Evolutionary conservation across 2,888 invertebrate genomes (phyloP).

Genomic region (Spicauda simplicius): DNA sequence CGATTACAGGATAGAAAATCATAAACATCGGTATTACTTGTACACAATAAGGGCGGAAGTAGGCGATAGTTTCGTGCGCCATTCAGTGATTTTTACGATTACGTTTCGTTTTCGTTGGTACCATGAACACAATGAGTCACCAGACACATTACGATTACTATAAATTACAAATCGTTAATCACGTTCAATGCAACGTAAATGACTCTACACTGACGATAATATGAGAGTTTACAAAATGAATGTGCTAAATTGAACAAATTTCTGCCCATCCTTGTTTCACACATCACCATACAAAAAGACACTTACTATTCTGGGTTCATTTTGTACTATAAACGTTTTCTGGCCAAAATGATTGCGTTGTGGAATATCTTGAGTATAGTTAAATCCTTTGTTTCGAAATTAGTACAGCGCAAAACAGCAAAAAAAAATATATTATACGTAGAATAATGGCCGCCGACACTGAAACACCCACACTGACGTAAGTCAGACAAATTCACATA

Average conservation of each 20-base stretch:
- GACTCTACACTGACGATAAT: constrained; percentile 22
- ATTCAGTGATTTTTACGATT: constrained; percentile 71
- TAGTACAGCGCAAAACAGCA: constrained; percentile 67
- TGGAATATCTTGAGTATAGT: constrained; percentile 63
- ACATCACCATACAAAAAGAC: constrained; percentile 65
- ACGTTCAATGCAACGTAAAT: neutral
- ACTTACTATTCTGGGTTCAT: constrained; percentile 95
- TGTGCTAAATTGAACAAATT: constrained; percentile 67
- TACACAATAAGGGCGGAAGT: constrained; percentile 53
- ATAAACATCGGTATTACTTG: constrained; percentile 34
- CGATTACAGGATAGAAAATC: constrained; percentile 17
- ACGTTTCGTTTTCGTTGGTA: constrained; percentile 62
- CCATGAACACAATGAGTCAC: constrained; percentile 78
- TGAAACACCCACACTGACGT: constrained; percentile 83
- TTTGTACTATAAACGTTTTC: constrained; percentile 75
- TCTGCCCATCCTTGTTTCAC: constrained; percentile 70
- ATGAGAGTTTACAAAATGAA: constrained; percentile 63
- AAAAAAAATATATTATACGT: constrained; percentile 77
- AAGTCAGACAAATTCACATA: constrained; percentile 68
- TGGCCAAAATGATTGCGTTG: constrained; percentile 63
- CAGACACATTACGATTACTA: constrained; percentile 39
- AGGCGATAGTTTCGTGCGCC: constrained; percentile 60
- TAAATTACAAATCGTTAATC: constrained; percentile 6
- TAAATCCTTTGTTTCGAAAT: constrained; percentile 72
- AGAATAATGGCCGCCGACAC: constrained; percentile 82